Evolutionary conservation across 2,888 invertebrate species (phyloP).

Genomic region (Lucinisca nassula): DNA sequence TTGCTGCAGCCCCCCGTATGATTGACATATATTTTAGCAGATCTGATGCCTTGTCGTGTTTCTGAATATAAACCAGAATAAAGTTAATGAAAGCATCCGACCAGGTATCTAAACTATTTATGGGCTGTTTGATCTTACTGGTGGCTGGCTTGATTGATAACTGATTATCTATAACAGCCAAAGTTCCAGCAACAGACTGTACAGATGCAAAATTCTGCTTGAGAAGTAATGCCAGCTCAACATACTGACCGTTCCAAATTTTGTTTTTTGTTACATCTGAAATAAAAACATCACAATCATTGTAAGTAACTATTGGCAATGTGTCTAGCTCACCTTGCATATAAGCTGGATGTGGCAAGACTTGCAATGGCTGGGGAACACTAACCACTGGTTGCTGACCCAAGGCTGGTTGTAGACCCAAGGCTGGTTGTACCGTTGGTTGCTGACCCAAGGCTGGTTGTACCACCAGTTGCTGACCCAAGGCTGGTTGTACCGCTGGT

Average conservation of each 20-base stretch:
- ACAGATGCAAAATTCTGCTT: background rate
- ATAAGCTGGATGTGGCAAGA: background rate
- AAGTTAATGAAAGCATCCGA: background rate
- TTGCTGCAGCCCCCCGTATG: background rate
- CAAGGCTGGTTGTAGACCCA: too few species aligned
- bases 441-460: too few species aligned
- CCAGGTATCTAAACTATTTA: background rate
- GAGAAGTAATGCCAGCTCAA: background rate
- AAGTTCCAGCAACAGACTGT: background rate
- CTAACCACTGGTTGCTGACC: background rate
- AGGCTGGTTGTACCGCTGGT: background rate
- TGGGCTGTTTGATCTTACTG: background rate
- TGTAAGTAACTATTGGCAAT: background rate
- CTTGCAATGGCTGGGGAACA: background rate
- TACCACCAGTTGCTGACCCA: too few species aligned
- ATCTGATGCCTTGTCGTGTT: background rate
- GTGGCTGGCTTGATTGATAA: background rate
- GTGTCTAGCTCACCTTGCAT: background rate
- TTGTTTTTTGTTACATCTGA: background rate
- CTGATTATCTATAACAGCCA: background rate
- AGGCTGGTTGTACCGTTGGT: too few species aligned
- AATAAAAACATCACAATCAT: background rate
- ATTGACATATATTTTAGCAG: background rate
- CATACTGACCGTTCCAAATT: background rate
- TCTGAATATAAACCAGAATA: background rate